Conservation (phyloP, 2,797 vertebrate genomes). For the Lepilemur septentrionalis region DNA sequence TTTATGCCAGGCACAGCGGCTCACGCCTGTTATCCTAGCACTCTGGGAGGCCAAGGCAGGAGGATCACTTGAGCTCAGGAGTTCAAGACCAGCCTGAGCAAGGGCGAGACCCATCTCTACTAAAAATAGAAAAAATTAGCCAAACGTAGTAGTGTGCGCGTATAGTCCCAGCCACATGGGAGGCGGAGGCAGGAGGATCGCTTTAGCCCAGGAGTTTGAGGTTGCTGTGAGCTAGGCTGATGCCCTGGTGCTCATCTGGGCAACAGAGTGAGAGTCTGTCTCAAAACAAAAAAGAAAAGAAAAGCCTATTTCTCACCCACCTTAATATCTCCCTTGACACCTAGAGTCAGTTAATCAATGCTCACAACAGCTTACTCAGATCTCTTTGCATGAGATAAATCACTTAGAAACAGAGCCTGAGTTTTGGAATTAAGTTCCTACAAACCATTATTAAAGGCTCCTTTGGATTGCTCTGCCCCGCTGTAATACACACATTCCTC, state of each 20-base stretch:
- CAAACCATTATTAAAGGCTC: not conserved
- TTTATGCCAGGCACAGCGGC: too few species aligned
- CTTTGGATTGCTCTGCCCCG: not conserved
- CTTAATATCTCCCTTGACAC: not conserved
- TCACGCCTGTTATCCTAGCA: not conserved
- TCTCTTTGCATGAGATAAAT: not conserved
- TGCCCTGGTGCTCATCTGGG: rapidly evolving
- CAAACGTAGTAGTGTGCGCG: too few species aligned
- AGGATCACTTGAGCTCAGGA: not conserved
- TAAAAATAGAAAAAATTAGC: not conserved
- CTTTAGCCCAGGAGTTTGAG: not conserved
- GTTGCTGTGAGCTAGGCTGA: not conserved
- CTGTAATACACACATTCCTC: not conserved
- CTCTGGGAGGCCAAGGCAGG: not conserved
- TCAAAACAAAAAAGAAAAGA: too few species aligned
- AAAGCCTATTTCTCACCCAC: not conserved
- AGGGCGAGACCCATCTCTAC: not conserved
- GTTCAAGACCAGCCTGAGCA: not conserved
- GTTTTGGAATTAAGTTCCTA: not conserved
- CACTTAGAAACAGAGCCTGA: not conserved
- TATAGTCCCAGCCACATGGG: not conserved
- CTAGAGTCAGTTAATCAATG: not conserved
- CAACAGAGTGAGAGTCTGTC: too few species aligned
- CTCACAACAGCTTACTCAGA: not conserved
- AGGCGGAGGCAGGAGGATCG: not conserved